Percentiles rank a stretch among this genome's conserved stretches.
These are phyloP conservation scores for Diceros bicornis DNA, from an alignment of 2,797 vertebrate species.

Conservation along the genomic window DNA sequence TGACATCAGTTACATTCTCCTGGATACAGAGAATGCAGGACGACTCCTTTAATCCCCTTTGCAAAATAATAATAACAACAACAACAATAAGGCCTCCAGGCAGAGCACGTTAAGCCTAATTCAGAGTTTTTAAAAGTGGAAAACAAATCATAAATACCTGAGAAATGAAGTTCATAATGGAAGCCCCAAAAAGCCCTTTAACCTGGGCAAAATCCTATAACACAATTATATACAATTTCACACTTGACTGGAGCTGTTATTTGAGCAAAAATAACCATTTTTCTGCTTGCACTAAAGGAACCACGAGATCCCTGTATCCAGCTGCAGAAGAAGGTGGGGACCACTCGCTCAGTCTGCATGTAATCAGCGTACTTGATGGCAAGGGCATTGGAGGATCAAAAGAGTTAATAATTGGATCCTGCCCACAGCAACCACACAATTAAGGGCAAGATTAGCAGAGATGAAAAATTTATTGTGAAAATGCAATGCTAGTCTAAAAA, in stretches of 20 bases:
- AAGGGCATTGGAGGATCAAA: conserved; percentile 70
- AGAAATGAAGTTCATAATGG: conserved; percentile 77
- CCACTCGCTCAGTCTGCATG: neutral
- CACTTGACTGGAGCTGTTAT: conserved; percentile 74
- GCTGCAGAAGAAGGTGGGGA: conserved; percentile 10
- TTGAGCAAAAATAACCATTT: conserved; percentile 80
- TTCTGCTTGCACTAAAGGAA: conserved; percentile 71
- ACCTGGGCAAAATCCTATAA: conserved; percentile 79
- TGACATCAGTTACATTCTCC: neutral
- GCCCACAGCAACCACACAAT: conserved; percentile 83
- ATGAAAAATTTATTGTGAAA: conserved; percentile 88
- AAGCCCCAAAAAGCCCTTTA: conserved; percentile 79
- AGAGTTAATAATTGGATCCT: conserved; percentile 84
- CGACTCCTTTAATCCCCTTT: conserved; percentile 49
- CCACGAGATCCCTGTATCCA: conserved; percentile 36
- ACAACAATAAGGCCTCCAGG: neutral
- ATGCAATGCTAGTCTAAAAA: conserved; percentile 82
- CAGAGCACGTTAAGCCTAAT: conserved; percentile 67
- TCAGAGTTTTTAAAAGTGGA: conserved; percentile 74
- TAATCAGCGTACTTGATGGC: conserved; percentile 11
- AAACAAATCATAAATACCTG: conserved; percentile 78
- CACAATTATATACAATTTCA: conserved; percentile 84
- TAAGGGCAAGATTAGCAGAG: conserved; percentile 88
- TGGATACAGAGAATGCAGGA: neutral
- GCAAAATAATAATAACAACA: conserved; percentile 24